These are phyloP conservation scores for Corella eumyota DNA, from an alignment of 23 tunicate genomes.

Conservation along the genomic window DNA sequence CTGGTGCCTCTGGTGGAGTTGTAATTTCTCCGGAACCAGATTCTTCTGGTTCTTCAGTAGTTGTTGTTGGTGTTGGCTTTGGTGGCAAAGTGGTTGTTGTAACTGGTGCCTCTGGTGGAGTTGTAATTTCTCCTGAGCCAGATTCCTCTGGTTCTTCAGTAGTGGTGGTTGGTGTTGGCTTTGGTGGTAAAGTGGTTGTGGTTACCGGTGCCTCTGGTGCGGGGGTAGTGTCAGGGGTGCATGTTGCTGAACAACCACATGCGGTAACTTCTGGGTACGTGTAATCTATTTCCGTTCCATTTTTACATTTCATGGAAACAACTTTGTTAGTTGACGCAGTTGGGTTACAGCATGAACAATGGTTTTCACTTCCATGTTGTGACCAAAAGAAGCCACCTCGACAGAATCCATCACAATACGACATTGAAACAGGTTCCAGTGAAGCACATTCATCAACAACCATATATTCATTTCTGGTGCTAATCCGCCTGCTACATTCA, in stretches of 20 bases:
- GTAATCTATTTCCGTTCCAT: conserved; percentile 57
- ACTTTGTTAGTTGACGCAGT: conserved; percentile 24
- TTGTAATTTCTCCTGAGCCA: conserved; percentile 48
- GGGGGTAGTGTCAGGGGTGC: conserved; percentile 19
- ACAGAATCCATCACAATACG: conserved; percentile 90
- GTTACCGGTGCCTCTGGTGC: conserved; percentile 26
- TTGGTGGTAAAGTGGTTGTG: conserved; percentile 22
- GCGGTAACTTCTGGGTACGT: conserved; percentile 32
- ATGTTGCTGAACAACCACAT: conserved; percentile 62
- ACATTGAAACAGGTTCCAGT: conserved; percentile 26
- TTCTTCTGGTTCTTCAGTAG: conserved; percentile 28
- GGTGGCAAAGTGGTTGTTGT: conserved; percentile 40
- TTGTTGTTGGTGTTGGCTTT: conserved; percentile 22
- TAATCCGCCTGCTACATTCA: conserved; percentile 46
- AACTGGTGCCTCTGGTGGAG: conserved; percentile 39
- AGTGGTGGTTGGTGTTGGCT: conserved; percentile 31
- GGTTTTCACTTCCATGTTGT: conserved; percentile 19
- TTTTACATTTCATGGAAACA: conserved; percentile 56
- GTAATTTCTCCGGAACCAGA: conserved; percentile 31
- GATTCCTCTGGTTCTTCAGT: conserved; percentile 31
- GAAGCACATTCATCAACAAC: conserved; percentile 63
- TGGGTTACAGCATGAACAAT: conserved; percentile 85
- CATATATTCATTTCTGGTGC: conserved; percentile 49
- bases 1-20: conserved; percentile 11
- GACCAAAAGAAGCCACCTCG: conserved; percentile 68